Evolutionary conservation across 1,140 invertebrate species (phyloP).

Genomic region (Drosophila insularis): DNA sequence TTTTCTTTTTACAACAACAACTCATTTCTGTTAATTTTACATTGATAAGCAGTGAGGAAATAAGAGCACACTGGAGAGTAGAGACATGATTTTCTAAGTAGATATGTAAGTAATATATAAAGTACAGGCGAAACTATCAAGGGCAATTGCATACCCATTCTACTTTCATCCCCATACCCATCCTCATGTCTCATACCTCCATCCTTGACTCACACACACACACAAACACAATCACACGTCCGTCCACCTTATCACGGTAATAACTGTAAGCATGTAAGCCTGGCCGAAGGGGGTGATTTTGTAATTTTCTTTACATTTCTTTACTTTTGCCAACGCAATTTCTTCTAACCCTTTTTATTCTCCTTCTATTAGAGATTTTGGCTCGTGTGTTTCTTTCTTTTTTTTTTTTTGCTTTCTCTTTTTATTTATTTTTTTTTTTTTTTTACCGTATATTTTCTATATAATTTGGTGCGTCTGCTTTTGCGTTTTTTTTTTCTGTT

Average conservation of each 20-base stretch:
- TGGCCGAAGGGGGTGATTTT: slow-evolving; percentile 78
- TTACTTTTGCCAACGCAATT: slow-evolving; percentile 67
- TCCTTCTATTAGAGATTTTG: slow-evolving; percentile 52
- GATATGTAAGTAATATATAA: slow-evolving; percentile 1
- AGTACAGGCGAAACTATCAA: slow-evolving; percentile 5
- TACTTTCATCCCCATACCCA: slow-evolving; percentile 9
- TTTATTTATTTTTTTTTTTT: slow-evolving; percentile 32
- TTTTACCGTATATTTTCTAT: slow-evolving; percentile 67
- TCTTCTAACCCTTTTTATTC: slow-evolving; percentile 58
- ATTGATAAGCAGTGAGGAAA: not conserved
- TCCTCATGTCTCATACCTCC: too few relatives aligned
- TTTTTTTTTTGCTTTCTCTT: slow-evolving; percentile 21
- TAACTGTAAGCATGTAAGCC: slow-evolving; percentile 80
- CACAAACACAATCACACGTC: slow-evolving; percentile 14
- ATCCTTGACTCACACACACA: slow-evolving; percentile 13
- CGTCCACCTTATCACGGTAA: slow-evolving; percentile 76
- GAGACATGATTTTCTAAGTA: not conserved
- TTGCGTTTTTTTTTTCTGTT: slow-evolving; percentile 18
- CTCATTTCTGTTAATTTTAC: slow-evolving; percentile 61
- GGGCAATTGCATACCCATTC: slow-evolving; percentile 23
- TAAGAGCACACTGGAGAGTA: not conserved
- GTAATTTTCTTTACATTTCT: slow-evolving; percentile 80
- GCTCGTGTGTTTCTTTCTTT: slow-evolving; percentile 51
- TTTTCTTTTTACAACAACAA: slow-evolving; percentile 26
- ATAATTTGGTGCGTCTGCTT: slow-evolving; percentile 68